Conservation (phyloP, 2,797 vertebrate genomes). For the Acanthiza pusilla region DNA sequence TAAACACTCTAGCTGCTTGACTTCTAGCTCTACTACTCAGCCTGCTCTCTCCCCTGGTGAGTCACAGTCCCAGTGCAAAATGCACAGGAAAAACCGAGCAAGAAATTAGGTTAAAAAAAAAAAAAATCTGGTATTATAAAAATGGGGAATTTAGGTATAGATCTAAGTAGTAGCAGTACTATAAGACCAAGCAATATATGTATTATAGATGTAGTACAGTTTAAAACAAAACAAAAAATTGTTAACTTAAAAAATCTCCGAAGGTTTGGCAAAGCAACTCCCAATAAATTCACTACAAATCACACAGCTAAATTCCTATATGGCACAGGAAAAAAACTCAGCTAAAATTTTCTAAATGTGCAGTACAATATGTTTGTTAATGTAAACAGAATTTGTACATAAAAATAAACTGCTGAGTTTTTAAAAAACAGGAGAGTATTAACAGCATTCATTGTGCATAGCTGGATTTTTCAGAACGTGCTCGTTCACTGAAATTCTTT, state of each 20-base stretch:
- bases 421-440: neutral
- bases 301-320: neutral
- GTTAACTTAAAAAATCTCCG: neutral
- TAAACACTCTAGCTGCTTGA: neutral
- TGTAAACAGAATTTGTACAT: neutral
- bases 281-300: neutral
- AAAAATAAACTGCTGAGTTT: neutral
- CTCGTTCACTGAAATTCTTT: neutral
- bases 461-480: neutral
- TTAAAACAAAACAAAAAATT: neutral
- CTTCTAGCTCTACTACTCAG: neutral
- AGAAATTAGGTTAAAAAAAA: neutral
- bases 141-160: neutral
- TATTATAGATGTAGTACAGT: neutral
- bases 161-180: neutral
- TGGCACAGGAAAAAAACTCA: neutral
- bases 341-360: neutral
- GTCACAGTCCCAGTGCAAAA: neutral
- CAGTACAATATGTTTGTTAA: neutral
- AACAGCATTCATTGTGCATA: neutral
- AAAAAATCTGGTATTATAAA: neutral
- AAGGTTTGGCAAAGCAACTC: neutral
- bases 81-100: neutral
- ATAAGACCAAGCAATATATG: neutral
- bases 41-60: neutral